Base-by-base conservation (phyloP, 2,113 vertebrate species). In the Cettia cetti region DNA sequence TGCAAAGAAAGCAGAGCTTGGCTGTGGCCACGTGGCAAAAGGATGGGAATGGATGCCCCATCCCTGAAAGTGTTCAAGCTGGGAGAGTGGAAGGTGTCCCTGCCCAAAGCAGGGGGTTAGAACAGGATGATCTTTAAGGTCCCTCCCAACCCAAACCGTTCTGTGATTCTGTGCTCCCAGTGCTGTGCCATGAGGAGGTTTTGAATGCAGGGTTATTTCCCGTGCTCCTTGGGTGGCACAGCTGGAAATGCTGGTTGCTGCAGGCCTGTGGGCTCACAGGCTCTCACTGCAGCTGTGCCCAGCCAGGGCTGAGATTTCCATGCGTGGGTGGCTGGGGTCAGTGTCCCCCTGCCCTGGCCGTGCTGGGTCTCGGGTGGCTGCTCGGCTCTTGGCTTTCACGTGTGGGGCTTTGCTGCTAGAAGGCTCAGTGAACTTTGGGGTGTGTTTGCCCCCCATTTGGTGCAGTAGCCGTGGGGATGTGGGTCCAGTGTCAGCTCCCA, bases 391-490 rank as follows among this genome's bases (percentile, higher is more conserved):
- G 57, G 10, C 12, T 83, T 76, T 31, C 6, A 12, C 4, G 0
- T 8, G 0, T 1, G 30, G 59, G 44, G 39, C 5, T 57, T 27
- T 79, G 26, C 19, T 37, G 60, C 27, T 8, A 6, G 37, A 14
- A 3, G 10, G 35, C 26, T 12, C 1, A 9, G 28, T 5, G 14
- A 18, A 33, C 27, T 70, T 24, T 11, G 66, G 8, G 23, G 30
- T 2, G 9, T n/a, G 45, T 24, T 56, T 35, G 33, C 24, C 49
- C 44, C 52, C 24, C 12, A 0, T 14, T 5, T 0, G 12, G 11
- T 17, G 75, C 44, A 5, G 7, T 0, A 3, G 26, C 63, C 0
- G 0, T 68, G 69, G 39, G 47, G 45, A 27, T 3, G 0, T 45
- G 69, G 15, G 53, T 21, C 53, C 3, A 0, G 45, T 31, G 18